Base-by-base conservation (phyloP, 2,113 vertebrate species). In the Gadus macrocephalus region DNA sequence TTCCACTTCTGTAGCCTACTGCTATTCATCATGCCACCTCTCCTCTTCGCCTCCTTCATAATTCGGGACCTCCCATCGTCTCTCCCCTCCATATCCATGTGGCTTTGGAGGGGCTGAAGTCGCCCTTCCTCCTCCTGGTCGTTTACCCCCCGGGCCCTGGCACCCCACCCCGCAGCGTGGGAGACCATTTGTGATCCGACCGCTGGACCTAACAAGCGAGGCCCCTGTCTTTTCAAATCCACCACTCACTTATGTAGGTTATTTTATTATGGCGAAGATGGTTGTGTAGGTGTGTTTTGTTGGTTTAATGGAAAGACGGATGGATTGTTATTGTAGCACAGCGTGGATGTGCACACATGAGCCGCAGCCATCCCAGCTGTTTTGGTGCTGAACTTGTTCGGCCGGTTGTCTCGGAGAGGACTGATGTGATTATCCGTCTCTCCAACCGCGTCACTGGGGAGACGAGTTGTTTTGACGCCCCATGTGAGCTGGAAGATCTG, bases 21-120 rank as follows among this genome's bases (percentile, higher is more conserved):
- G 69, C 91, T 88, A 92, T 95, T 95, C 91, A 93, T 96, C 93
- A 93, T 91, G 88, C 75, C 86, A 89, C 89, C 92, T 89, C 11
- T 66, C 59, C 27, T 64, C 72, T 64, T 31, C 66, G 69, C 27
- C 38, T 60, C 20, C 64, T 67, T 69, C 75, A 60, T 31, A 74
- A 75, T 1, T 7, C 7, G 42, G 42, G 42, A 62, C 49, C 22
- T 53, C 14, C 71, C 71, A 72, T 72, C 73, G 4, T 60, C 68
- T 70, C 42, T 49, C 3, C 72, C 64, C 71, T 76, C 74, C 7
- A 27, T 77, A 69, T 85, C 75, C 62, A 81, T 74, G 49, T 69
- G 72, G 71, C 31, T 35, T 35, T 35, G 6, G 31, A 35, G 31
- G 31, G 31, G 31, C 31, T 35, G 31, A 35, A 35, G 4, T 35